These are phyloP conservation scores for Ptiloglossa arizonensis DNA, from an alignment of 1,140 invertebrate species.

Conservation along the genomic window DNA sequence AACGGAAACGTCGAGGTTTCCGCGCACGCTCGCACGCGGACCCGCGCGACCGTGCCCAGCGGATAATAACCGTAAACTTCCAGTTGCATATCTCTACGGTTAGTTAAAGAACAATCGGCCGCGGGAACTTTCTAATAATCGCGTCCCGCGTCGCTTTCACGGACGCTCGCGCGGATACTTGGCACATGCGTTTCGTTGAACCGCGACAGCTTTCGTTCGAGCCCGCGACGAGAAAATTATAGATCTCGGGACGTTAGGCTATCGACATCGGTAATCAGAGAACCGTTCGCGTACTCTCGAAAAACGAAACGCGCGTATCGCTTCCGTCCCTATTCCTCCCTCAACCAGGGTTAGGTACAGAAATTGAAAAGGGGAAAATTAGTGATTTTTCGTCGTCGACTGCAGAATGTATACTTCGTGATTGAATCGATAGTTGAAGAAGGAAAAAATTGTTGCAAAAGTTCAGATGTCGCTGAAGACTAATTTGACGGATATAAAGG, in stretches of 20 bases:
- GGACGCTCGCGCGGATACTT: not conserved
- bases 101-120: conserved; percentile 53
- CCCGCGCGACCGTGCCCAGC: not conserved
- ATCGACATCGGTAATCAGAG: conserved; percentile 29
- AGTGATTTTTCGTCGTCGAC: no score
- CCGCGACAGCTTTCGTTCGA: conserved; percentile 19
- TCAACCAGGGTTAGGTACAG: no score
- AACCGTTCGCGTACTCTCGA: no score
- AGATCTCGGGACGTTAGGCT: conserved; percentile 9
- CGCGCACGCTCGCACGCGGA: not conserved
- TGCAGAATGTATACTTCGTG: no score
- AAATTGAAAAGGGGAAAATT: no score
- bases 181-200: conserved; percentile 39
- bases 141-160: conserved; percentile 29
- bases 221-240: conserved; percentile 29
- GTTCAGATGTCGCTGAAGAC: no score
- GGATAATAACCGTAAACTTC: conserved; percentile 42
- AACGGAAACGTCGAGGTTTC: conserved; percentile 24
- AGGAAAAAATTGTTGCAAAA: no score
- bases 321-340: no score
- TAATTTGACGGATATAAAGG: no score
- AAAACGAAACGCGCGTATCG: not conserved
- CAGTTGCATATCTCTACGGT: conserved; percentile 31
- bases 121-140: conserved; percentile 55
- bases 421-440: no score